Evolutionary conservation across 1,140 invertebrate genomes (phyloP), one percentile per base, ranked within the genome.

Genomic region (Heliothis subflexa): DNA sequence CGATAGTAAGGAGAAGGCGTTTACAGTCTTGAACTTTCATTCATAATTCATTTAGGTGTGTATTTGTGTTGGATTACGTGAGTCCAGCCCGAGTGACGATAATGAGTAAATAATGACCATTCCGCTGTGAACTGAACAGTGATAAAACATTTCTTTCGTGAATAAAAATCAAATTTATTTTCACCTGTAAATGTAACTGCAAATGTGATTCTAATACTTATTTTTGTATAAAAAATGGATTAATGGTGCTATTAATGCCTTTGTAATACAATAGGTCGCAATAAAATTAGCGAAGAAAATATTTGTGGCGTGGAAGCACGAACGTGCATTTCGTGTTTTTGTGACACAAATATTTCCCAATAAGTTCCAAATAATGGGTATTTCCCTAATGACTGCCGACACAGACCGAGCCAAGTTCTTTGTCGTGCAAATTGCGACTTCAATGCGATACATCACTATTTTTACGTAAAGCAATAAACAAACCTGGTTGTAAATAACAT

Each of bases 401-500:
- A 70, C 45, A 70, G 28, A 50, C 47, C 45, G 66, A 72, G 16
- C 52, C 28, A 55, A 55, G 50, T 72, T 55, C 52, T 47, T 57
- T 40, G n/a, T 40, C 52, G 52, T 55, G 50, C 21, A 72, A 54
- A 72, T 25, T 50, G n/a, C 47, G 47, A 77, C 61, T 66, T 77
- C 50, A 18, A 66, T 55, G 16, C 21, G 52, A 72, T 70, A 78
- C 28, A 50, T 81, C 72, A 70, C 74, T 57, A 80, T 76, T 76
- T 81, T 64, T 52, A 78, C 77, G 80, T 82, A 84, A 81, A 83
- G 81, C 77, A 82, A 90, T 84, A 89, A 92, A 91, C 89, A 92
- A 90, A 89, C 83, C 83, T 82, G 85, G 89, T 85, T 90, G 86
- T 92, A 92, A 91, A 92, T 92, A 92, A 92, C 88, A 86, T 86